Base-by-base conservation (phyloP, 92 coral and sea anemone genomes). In the Montipora capitata region DNA sequence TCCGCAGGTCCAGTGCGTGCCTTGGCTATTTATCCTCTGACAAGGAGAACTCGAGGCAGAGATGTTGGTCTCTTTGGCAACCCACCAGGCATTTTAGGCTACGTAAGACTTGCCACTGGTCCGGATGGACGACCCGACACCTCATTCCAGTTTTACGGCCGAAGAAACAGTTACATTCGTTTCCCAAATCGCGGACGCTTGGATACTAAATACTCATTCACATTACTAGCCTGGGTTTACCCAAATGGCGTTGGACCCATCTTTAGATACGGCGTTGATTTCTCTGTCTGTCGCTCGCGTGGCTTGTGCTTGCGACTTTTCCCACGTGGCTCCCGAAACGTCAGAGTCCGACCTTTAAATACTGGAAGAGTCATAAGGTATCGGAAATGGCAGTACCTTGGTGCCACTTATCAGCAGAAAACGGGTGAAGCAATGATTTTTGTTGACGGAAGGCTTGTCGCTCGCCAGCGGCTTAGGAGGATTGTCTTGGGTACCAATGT, bases 181-280 rank as follows among this genome's bases (percentile, higher is more conserved):
- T 91, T 94, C 79, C 95, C 92, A 0, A 94, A 94, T 83, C 88
- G 79, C 39, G 95, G 95, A 63, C 86, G 86, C 11, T 76, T 94
- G 63, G 98, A 94, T 65, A 88, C 98, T 44, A 70, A 87, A 58
- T 35, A 72, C 43, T 87, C 95, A 13, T 78, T 94, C 49, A 94
- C 98, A 6, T 77, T 94, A 78, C 84, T 94, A 4, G 98, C 91
- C 0, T 94, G 98, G 98, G 81, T 94, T 42, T 89, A 92, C 61
- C 85, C 88, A 83, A 56, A 79, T 35, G 95, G 98, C 13, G 43
- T 79, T 42, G 77, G 89, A 20, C 94, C 95, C 42, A 94, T 94
- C 74, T 87, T 94, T 58, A 90, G 48, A 81, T 94, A 94, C 74
- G 89, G 89, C 51, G 82, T 84, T 38, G 89, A 84, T 45, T 84